A percentile compares a stretch with the other conserved stretches of the same genome.
phyloP scores from a whole-genome alignment of 53 echinoderm and acorn worm genomes.

The Luidia sarsii region DNA sequence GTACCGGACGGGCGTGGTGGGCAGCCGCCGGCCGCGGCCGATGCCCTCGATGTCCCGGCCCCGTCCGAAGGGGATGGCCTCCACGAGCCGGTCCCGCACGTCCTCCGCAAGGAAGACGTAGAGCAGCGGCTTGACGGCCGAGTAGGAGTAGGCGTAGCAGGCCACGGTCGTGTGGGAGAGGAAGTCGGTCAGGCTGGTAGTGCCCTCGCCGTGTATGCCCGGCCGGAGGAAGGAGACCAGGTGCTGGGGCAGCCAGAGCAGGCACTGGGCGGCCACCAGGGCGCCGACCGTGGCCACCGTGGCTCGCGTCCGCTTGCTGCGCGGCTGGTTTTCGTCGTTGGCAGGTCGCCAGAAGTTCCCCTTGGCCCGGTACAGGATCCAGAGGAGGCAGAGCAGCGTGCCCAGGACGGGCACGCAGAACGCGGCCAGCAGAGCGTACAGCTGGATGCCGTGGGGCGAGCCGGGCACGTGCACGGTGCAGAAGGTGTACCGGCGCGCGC shows the following conservation, averaged over 20 bases:
- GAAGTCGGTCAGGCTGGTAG: conserved; percentile 11
- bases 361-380: conserved; percentile 46
- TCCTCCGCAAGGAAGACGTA: conserved; percentile 52
- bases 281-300: conserved; percentile 37
- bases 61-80: conserved; percentile 38
- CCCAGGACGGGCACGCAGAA: conserved; percentile 40
- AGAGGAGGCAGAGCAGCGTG: conserved; percentile 28
- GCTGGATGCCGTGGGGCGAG: conserved; percentile 28
- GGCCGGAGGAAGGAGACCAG: conserved; percentile 29
- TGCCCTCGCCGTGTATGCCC: neutral
- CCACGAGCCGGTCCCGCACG: conserved; percentile 48
- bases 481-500: neutral
- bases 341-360: conserved; percentile 66
- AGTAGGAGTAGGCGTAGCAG: conserved; percentile 61
- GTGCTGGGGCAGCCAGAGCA: conserved; percentile 58
- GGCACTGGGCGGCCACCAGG: conserved; percentile 20
- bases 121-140: conserved; percentile 61
- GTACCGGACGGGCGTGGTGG: neutral
- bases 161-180: conserved; percentile 36
- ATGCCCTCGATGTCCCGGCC: conserved; percentile 9
- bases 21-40: neutral
- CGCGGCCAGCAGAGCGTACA: conserved; percentile 36
- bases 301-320: conserved; percentile 54
- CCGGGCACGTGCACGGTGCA: conserved; percentile 58
- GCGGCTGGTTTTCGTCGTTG: conserved; percentile 5